Base-by-base conservation (phyloP, 2,888 invertebrate species). In the Petrolisthes manimaculis region DNA sequence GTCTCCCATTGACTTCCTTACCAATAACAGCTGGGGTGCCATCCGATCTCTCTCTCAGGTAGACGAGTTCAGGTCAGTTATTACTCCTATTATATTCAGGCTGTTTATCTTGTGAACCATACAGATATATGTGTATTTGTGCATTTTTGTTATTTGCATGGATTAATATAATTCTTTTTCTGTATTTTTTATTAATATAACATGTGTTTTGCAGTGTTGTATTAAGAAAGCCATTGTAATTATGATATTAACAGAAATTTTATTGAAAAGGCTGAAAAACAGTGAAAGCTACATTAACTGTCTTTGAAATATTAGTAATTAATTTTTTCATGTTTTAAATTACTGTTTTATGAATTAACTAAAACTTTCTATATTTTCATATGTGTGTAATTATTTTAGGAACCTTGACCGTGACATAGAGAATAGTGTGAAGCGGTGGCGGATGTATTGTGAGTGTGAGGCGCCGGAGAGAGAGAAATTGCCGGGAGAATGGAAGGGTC, bases 401-500 rank as follows among this genome's bases (percentile, higher is more conserved):
- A 98, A 98, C 93, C 94, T 99, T 89, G 98, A 99, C 93, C 95
- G 98, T 90, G 98, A 99, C 93, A 98, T 99, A 92, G 98, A 99
- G 93, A 97, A 96, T 4, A 97, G 98, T 0, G 96, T 97, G n/a
- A 99, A 98, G 93, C 95, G 98, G 87, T 99, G 99, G 99, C 98
- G 98, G 93, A 98, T 98, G 93, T 95, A 98, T 92, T 97, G 98
- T 1, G 99, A 99, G 93, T 96, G 96, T 92, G 98, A 99, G 92
- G 96, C 96, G 92, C 98, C 99, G 0, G 99, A 99, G 93, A 95
- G 97, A 91, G 98, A 99, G 93, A 98, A 98, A 93, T 97, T 99
- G 93, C 99, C 99, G 0, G 98, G 98, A 89, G 99, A 99, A 93
- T 99, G 98, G 98, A 99, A 99, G 93, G 98, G 97, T 92, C 98